These are phyloP conservation scores for Drosophila cognata DNA, from an alignment of 2,888 invertebrate genomes.

Conservation along the genomic window DNA sequence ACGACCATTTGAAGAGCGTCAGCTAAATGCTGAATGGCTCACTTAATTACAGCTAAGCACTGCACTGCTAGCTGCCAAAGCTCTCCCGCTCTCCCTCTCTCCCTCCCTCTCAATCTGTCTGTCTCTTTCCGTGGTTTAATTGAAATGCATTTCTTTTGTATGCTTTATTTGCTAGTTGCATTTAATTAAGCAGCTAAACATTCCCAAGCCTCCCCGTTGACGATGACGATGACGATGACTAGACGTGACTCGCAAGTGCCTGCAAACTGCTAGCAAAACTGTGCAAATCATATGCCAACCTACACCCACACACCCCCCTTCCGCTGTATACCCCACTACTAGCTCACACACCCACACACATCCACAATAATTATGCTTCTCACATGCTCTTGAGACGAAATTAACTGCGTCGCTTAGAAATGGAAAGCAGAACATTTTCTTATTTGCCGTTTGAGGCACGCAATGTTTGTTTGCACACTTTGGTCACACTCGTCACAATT, in stretches of 20 bases:
- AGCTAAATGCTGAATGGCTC: slow-evolving; percentile 45
- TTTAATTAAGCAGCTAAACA: slow-evolving; percentile 68
- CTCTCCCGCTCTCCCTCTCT: background rate
- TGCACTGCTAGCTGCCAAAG: slow-evolving; percentile 3
- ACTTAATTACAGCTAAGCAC: slow-evolving; percentile 53
- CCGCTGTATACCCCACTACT: background rate
- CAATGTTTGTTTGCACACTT: slow-evolving; percentile 46
- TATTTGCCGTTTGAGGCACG: slow-evolving; percentile 36
- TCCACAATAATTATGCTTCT: slow-evolving; percentile 42
- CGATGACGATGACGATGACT: slow-evolving; percentile 41
- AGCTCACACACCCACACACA: background rate
- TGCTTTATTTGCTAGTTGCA: slow-evolving; percentile 49
- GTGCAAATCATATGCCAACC: slow-evolving; percentile 49
- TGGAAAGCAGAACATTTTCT: slow-evolving; percentile 59
- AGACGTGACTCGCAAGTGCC: slow-evolving; percentile 28
- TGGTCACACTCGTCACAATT: slow-evolving; percentile 36
- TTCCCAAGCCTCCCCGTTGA: slow-evolving; percentile 45
- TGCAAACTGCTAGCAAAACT: slow-evolving; percentile 26
- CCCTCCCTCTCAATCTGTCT: too few species aligned
- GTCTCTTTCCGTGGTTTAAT: slow-evolving; percentile 35
- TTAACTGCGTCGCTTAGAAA: slow-evolving; percentile 54
- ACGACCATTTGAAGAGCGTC: slow-evolving; percentile 8
- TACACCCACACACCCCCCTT: background rate
- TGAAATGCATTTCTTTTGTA: slow-evolving; percentile 64
- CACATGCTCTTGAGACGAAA: slow-evolving; percentile 25